Evolutionary conservation across 2,797 vertebrate species (phyloP).

Genomic region (Syngnathus rostellatus): DNA sequence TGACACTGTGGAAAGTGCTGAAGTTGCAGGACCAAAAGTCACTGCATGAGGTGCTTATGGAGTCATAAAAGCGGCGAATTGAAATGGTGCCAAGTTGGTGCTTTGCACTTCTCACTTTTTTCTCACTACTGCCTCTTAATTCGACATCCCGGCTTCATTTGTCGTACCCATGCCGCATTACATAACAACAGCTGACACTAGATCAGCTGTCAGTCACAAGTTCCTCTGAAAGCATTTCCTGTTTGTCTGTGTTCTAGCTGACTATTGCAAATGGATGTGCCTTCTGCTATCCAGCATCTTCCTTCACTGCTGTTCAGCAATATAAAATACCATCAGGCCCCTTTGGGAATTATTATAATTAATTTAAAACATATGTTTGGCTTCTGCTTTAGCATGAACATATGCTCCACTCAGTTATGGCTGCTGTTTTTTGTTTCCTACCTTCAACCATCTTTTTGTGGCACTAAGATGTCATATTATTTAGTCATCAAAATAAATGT

Average conservation of each 20-base stretch:
- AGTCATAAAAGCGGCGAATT: conserved; percentile 25
- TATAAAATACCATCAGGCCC: background rate
- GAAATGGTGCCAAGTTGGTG: conserved; percentile 22
- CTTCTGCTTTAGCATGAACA: background rate
- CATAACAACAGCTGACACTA: background rate
- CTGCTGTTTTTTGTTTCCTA: background rate
- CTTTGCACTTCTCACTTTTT: conserved; percentile 16
- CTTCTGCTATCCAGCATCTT: background rate
- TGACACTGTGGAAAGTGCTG: conserved; percentile 27
- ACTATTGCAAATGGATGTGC: background rate
- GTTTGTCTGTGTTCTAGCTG: background rate
- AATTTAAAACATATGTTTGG: background rate
- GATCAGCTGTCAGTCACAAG: conserved; percentile 5
- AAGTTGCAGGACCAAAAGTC: conserved; percentile 35
- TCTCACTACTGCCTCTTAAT: background rate
- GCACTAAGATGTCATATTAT: too few relatives aligned
- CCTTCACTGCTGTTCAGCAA: background rate
- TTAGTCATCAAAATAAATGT: too few relatives aligned
- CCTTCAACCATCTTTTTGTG: too few relatives aligned
- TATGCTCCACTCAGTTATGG: background rate
- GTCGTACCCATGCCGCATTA: background rate
- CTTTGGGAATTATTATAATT: background rate
- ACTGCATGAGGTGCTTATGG: conserved; percentile 29
- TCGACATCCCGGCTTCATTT: conserved; percentile 6
- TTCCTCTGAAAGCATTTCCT: conserved; percentile 1